phyloP scores from a whole-genome alignment of 37 sponge, comb jelly and placozoan genomes.

The Lycopodina hypogea region DNA sequence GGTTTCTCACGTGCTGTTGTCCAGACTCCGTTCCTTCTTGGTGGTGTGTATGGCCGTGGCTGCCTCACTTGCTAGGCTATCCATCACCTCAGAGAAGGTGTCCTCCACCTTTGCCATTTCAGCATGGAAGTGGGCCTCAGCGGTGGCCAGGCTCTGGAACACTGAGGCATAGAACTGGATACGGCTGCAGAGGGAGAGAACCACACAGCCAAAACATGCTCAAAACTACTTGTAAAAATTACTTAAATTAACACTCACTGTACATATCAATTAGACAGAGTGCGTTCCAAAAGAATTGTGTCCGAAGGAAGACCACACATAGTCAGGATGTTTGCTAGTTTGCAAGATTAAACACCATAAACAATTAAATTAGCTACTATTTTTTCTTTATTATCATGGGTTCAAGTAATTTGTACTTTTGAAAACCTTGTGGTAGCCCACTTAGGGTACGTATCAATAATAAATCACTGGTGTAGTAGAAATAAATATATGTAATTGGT shows the following conservation, averaged over 20 bases:
- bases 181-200: slow-evolving; percentile 51
- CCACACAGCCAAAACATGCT: not conserved
- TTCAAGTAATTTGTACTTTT: too few species aligned
- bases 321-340: too few species aligned
- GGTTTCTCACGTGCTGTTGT: slow-evolving; percentile 18
- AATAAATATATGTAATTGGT: too few species aligned
- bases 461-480: too few species aligned
- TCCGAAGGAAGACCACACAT: too few species aligned
- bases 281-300: too few species aligned
- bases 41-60: slow-evolving; percentile 57
- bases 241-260: not conserved
- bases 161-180: slow-evolving; percentile 69
- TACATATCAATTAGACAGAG: not conserved
- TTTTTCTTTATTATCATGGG: too few species aligned
- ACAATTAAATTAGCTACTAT: too few species aligned
- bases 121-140: slow-evolving; percentile 41
- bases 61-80: slow-evolving; percentile 38
- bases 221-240: not conserved
- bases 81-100: slow-evolving; percentile 30
- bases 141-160: slow-evolving; percentile 48
- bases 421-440: too few species aligned
- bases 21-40: slow-evolving; percentile 43
- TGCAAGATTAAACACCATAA: too few species aligned
- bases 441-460: too few species aligned
- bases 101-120: slow-evolving; percentile 64